Evolutionary conservation across 1,140 invertebrate species (phyloP), one percentile per base, ranked within the genome.

Genomic region (Maniola jurtina): DNA sequence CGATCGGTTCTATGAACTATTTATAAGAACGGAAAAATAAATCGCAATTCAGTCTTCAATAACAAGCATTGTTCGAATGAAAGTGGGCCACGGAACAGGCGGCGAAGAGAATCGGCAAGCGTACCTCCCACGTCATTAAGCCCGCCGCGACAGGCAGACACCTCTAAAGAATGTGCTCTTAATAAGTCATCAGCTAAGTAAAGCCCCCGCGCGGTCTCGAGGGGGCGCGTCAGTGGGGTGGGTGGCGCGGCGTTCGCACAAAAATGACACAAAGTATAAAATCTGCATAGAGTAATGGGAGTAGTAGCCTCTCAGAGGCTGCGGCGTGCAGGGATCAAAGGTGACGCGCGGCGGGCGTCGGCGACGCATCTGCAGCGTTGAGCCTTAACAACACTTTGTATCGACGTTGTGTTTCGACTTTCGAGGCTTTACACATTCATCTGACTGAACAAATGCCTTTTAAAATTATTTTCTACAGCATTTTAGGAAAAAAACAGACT

Each of bases 111-210:
- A 77, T 77, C 76, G 71, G 67, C 66, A 76, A 76, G 70, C 68
- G 66, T 70, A 67, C 75, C 70, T 64, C 75, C 81, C 83, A 89
- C 82, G 79, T 81, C 83, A 87, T 89, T 89, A 89, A 87, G 77
- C 82, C 76, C 75, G 76, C 80, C 72, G 76, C 79, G 81, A 81
- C 84, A 86, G 77, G 66, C 84, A 87, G 86, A 89, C 87, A 89
- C 87, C 84, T 89, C 83, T 80, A 78, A 88, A 89, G 87, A 88
- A 89, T 88, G 84, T 81, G 80, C 84, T 85, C 84, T 89, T 89
- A 89, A 89, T 89, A 89, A 89, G 87, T 89, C 87, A 89, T 89
- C 87, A 88, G 87, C 84, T 89, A 89, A 88, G 87, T 89, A 88
- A 84, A 81, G 78, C 81, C 69, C 80, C 80, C 76, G 69, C 65